A percentile compares a stretch with the other conserved stretches of the same genome.
Evolutionary conservation across 2,113 vertebrate species (phyloP).

Genomic region (Solea senegalensis): DNA sequence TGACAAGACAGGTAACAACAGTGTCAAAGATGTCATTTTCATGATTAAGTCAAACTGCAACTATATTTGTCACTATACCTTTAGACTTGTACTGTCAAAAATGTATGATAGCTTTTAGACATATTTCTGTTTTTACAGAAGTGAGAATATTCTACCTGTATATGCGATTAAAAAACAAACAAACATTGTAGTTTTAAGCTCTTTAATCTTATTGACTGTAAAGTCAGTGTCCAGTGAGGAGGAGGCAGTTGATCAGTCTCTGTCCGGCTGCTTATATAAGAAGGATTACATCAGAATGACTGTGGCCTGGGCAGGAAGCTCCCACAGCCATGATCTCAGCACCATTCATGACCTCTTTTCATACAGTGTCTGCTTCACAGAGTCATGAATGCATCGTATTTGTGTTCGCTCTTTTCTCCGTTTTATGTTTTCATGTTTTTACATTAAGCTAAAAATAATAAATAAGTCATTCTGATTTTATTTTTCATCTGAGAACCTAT

Average conservation of each 20-base stretch:
- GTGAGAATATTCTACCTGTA: conserved; percentile 1
- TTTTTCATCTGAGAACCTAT: no score
- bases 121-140: no score
- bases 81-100: no score
- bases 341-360: conserved; percentile 31
- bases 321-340: conserved; percentile 43
- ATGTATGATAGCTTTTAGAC: no score
- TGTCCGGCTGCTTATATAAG: conserved; percentile 69
- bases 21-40: neutral
- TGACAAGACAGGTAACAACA: conserved; percentile 88
- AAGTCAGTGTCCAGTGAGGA: conserved; percentile 46
- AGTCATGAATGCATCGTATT: neutral
- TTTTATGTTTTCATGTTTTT: no score
- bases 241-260: conserved; percentile 55
- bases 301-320: conserved; percentile 49
- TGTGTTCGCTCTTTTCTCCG: no score
- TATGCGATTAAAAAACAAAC: neutral
- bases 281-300: conserved; percentile 70
- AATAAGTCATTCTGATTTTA: no score
- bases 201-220: conserved; percentile 55
- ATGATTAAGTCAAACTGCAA: neutral
- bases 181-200: neutral
- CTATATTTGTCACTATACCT: neutral
- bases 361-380: conserved; percentile 5
- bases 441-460: no score